Percentiles rank a stretch among this genome's conserved stretches.
Conservation (phyloP, 2,113 vertebrate species). For the Eptesicus fuscus region DNA sequence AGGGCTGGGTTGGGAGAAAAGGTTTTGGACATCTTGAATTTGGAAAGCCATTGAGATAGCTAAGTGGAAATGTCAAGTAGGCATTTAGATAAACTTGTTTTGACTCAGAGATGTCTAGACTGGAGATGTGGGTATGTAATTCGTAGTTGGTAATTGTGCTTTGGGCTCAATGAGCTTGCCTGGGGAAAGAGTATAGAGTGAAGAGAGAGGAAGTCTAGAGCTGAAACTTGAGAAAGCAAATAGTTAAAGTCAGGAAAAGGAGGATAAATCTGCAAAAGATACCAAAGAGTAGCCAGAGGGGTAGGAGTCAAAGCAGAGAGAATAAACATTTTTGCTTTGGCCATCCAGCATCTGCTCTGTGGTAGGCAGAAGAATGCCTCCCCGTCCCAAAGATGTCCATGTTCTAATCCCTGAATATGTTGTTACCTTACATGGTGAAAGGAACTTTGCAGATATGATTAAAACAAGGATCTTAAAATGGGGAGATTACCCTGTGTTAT, state of each 20-base stretch:
- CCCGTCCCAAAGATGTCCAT: background rate
- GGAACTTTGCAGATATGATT: background rate
- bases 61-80: background rate
- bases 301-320: background rate
- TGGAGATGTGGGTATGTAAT: background rate
- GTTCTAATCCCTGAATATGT: background rate
- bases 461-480: background rate
- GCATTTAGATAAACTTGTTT: background rate
- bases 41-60: background rate
- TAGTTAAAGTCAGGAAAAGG: background rate
- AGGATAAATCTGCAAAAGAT: background rate
- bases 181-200: background rate
- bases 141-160: background rate
- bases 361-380: background rate
- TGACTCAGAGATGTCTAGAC: background rate
- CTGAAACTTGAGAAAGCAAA: background rate
- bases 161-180: background rate
- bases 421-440: background rate
- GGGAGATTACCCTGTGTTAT: background rate
- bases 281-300: background rate
- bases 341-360: background rate
- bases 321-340: background rate
- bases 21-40: background rate
- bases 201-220: background rate
- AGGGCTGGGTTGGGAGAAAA: background rate